phyloP scores from a whole-genome alignment of 2,797 vertebrate genomes.

The Hydrocynus forskahlii region DNA sequence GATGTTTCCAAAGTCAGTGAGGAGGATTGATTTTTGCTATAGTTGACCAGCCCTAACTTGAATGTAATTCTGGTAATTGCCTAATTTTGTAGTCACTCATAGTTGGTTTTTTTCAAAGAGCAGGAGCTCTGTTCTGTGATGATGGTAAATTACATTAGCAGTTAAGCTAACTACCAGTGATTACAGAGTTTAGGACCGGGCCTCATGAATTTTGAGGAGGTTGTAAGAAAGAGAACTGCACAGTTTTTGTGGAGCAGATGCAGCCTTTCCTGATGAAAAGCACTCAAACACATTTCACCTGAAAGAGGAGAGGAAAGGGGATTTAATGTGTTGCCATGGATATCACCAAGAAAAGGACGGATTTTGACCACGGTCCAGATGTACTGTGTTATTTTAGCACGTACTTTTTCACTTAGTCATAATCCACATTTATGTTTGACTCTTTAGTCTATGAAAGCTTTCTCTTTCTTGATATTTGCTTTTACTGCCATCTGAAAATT shows the following conservation, averaged over 20 bases:
- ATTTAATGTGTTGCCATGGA: neutral
- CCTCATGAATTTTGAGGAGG: slow-evolving; percentile 50
- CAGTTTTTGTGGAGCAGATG: slow-evolving; percentile 51
- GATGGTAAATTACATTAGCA: too few species aligned
- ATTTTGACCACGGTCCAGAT: neutral
- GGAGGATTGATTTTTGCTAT: too few species aligned
- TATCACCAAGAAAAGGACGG: neutral
- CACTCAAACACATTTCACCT: slow-evolving; percentile 48
- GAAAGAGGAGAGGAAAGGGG: slow-evolving; percentile 3
- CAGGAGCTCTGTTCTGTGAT: too few species aligned
- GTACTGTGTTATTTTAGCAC: neutral
- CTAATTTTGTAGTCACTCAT: too few species aligned
- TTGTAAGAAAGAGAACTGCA: slow-evolving; percentile 52
- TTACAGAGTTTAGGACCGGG: slow-evolving; percentile 48
- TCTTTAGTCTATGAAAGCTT: neutral
- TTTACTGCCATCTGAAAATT: slow-evolving; percentile 52
- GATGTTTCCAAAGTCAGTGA: too few species aligned
- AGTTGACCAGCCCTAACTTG: too few species aligned
- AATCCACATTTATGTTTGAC: slow-evolving; percentile 51
- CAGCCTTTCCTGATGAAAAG: slow-evolving; percentile 54
- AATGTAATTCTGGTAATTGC: too few species aligned
- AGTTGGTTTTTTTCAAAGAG: too few species aligned
- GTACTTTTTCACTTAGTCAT: neutral
- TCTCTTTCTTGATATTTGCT: slow-evolving; percentile 45
- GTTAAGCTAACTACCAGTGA: too few species aligned